A percentile compares a stretch with the other conserved stretches of the same genome.
Conservation (phyloP, 37 sponge, comb jelly and placozoan genomes). For the Tethya wilhelma region DNA sequence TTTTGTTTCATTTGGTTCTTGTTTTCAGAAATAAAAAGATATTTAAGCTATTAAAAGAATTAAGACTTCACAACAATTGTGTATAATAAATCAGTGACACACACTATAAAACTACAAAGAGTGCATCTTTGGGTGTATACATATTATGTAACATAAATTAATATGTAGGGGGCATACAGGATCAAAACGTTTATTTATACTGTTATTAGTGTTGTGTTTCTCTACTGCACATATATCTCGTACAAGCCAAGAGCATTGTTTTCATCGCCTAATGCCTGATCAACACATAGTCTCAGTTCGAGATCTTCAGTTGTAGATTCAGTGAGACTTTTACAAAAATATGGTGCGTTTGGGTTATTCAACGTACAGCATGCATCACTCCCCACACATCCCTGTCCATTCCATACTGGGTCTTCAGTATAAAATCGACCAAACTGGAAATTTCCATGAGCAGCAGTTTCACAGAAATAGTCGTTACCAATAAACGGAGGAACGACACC, state of each 20-base stretch:
- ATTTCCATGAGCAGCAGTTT: background rate
- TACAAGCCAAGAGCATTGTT: too few species aligned
- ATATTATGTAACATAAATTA: too few species aligned
- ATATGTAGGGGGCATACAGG: too few species aligned
- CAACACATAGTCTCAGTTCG: background rate
- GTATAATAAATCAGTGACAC: background rate
- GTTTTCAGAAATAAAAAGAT: too few species aligned
- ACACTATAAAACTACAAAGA: too few species aligned
- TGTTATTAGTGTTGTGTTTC: too few species aligned
- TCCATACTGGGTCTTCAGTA: background rate
- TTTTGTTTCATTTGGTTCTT: too few species aligned
- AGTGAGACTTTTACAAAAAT: background rate
- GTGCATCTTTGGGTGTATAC: too few species aligned
- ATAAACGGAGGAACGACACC: background rate
- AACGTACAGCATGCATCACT: background rate
- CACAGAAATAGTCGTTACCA: background rate
- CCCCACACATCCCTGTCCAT: background rate
- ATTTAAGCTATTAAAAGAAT: background rate
- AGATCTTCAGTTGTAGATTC: background rate
- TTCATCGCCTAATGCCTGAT: constrained; percentile 1
- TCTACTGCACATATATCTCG: too few species aligned
- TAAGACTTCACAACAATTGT: background rate
- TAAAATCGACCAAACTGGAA: background rate
- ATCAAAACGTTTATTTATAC: too few species aligned
- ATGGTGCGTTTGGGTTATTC: background rate